These are phyloP conservation scores for Drosophila repletoides DNA, from an alignment of 1,140 invertebrate genomes.

Conservation along the genomic window DNA sequence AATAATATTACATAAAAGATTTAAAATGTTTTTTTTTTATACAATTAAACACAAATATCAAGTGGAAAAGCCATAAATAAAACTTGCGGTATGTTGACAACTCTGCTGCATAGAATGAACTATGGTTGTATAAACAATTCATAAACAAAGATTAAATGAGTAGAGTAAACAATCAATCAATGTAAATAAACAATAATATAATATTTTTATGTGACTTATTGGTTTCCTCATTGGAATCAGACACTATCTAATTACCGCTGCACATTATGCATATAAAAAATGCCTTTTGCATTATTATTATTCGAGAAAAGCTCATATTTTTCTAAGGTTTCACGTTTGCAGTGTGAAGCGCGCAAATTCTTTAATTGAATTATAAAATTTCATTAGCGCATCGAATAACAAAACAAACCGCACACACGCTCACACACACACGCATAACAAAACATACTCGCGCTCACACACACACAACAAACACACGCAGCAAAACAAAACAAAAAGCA, in stretches of 20 bases:
- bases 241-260: too few species aligned
- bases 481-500: conserved; percentile 19
- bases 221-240: too few species aligned
- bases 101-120: not conserved
- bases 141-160: conserved; percentile 2
- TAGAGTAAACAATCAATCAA: not conserved
- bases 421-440: conserved; percentile 4
- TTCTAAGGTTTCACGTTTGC: conserved; percentile 12
- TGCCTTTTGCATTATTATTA: not conserved
- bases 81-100: conserved; percentile 6
- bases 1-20: not conserved
- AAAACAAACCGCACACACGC: conserved; percentile 57
- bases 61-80: not conserved
- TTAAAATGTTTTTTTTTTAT: not conserved
- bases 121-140: conserved; percentile 7
- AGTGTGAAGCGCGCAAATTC: conserved; percentile 17
- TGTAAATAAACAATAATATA: not conserved
- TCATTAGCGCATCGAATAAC: conserved; percentile 65
- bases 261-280: not conserved
- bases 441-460: conserved; percentile 4
- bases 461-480: conserved; percentile 5
- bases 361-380: conserved; percentile 59
- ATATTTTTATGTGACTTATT: too few species aligned
- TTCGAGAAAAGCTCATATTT: conserved; percentile 8
- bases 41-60: not conserved